Base-by-base conservation (phyloP, 2,113 vertebrate species). In the Lutjanus erythropterus region DNA sequence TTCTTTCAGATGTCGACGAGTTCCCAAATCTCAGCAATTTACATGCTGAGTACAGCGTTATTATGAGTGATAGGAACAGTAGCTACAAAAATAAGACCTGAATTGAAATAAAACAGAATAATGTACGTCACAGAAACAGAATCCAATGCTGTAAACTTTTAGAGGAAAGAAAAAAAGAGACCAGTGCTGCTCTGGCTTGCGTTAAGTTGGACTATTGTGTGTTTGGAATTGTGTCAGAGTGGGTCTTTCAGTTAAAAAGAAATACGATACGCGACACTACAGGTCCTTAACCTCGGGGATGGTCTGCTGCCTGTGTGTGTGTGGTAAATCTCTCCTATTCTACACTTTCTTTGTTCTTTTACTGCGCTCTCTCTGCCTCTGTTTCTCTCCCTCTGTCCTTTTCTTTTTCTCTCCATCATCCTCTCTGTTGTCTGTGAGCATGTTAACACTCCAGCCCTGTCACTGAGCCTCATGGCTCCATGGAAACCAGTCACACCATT, bases 401-500 rank as follows among this genome's bases (percentile, higher is more conserved):
- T 75, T 80, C 78, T 73, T 86, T 83, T 76, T 87, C 83, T 62
- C 84, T 89, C 89, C 86, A 89, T 89, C 87, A 83, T 89, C 62
- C 86, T 84, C 83, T 69, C 91, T 83, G 87, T 93, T 94, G 86
- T 95, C 85, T 84, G 52, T 77, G 71, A 89, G 42, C 81, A 29
- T 92, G 93, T 93, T 94, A 93, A 93, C 91, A 92, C 94, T 93
- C 72, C 86, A 88, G 74, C 87, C 94, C 89, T 94, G 91, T 90
- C 93, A 93, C 88, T 94, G 92, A 94, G 93, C 85, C 95, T 92
- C 92, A 78, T 75, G 92, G 87, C 87, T 77, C 93, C 72, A 85
- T 95, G 94, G 94, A 94, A 96, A 94, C 91, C 69, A 88, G 90
- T 86, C 55, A 50, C 82, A 82, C 78, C 89, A 87, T 88, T 91